These are phyloP conservation scores for Lucilia cuprina DNA, from an alignment of 1,140 invertebrate genomes.

Conservation along the genomic window DNA sequence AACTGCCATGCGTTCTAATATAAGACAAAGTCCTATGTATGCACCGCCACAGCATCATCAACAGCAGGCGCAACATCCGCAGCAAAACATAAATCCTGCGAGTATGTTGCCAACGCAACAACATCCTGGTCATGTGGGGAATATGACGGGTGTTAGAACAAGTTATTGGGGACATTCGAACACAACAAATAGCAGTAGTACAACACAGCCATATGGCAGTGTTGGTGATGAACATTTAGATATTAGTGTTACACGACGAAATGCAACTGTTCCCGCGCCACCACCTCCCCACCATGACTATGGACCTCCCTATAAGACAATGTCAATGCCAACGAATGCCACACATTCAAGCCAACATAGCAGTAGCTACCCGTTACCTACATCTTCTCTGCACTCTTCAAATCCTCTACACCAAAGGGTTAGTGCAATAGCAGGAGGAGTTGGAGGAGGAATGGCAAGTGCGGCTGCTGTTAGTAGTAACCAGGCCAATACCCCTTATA, in stretches of 20 bases:
- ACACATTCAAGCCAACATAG: not conserved
- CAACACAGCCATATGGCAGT: not conserved
- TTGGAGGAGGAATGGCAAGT: not conserved
- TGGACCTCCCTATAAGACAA: conserved; percentile 3
- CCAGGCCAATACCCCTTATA: not conserved
- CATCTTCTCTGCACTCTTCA: not conserved
- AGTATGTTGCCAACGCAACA: not conserved
- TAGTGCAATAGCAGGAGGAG: not conserved
- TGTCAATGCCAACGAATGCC: not conserved
- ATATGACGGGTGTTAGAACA: not conserved
- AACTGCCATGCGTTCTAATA: not conserved
- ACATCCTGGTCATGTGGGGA: not conserved
- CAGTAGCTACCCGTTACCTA: not conserved
- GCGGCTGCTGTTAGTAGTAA: not conserved
- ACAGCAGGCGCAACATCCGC: not conserved
- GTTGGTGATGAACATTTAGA: conserved; percentile 6
- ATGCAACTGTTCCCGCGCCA: not conserved
- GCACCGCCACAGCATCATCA: not conserved
- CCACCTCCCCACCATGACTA: not conserved
- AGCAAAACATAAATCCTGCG: not conserved
- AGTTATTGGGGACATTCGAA: not conserved
- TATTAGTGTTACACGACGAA: not conserved
- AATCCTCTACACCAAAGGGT: not conserved
- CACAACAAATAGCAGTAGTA: not conserved
- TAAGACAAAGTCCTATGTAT: conserved; percentile 11